A percentile compares a stretch with the other conserved stretches of the same genome.
These are phyloP conservation scores for Antheraea yamamai DNA, from an alignment of 2,888 invertebrate species.

Conservation along the genomic window DNA sequence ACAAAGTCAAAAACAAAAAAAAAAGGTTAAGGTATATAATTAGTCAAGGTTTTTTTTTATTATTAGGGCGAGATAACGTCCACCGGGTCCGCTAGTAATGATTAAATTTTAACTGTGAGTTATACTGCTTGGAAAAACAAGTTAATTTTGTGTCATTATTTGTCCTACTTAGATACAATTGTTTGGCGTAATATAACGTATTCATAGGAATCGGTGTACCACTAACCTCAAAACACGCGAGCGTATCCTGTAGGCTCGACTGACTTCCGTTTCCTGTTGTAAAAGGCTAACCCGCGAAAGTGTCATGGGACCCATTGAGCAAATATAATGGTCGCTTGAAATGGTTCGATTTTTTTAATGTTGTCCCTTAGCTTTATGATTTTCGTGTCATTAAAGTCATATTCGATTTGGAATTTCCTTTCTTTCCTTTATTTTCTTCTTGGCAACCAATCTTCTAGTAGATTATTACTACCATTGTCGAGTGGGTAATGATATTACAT, in stretches of 20 bases:
- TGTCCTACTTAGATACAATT: not conserved
- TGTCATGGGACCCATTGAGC: not conserved
- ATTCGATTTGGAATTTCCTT: not conserved
- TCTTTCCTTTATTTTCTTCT: not conserved
- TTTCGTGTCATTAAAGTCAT: not conserved
- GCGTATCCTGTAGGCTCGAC: constrained; percentile 9
- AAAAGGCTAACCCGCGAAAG: not conserved
- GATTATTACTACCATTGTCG: too few species aligned
- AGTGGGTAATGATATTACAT: too few species aligned
- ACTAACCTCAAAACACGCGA: constrained; percentile 4
- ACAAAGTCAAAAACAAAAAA: too few species aligned
- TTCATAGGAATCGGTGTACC: not conserved
- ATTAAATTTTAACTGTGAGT: too few species aligned
- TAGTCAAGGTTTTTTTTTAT: too few species aligned
- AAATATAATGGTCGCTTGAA: not conserved
- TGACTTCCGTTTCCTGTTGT: constrained; percentile 2
- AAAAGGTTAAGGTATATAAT: too few species aligned
- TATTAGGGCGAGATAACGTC: too few species aligned
- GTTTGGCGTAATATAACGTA: not conserved
- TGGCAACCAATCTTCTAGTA: too few species aligned
- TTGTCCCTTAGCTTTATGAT: not conserved
- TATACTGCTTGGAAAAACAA: too few species aligned
- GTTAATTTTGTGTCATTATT: not conserved
- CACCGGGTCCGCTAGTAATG: too few species aligned
- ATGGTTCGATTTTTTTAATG: not conserved